Evolutionary conservation across 2,888 invertebrate species (phyloP).

Genomic region (Eristalis tenax): DNA sequence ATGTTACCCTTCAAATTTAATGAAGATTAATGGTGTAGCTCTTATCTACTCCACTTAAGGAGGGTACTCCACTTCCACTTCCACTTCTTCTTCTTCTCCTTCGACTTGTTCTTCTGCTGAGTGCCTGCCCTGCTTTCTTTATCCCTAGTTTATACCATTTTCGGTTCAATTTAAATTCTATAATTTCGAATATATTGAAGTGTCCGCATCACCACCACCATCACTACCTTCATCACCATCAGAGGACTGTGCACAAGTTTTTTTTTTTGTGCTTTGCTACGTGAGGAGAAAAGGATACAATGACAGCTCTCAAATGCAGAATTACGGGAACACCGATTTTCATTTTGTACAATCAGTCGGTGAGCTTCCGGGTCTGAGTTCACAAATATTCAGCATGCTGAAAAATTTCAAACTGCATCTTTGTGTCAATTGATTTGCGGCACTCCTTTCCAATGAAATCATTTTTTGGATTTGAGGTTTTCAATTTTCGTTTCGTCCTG

Average conservation of each 20-base stretch:
- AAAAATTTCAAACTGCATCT: slow-evolving; percentile 24
- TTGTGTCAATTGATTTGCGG: slow-evolving; percentile 30
- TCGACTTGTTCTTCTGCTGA: too few species aligned
- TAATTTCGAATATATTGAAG: slow-evolving; percentile 54
- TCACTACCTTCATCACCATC: too few species aligned
- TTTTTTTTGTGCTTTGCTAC: not conserved
- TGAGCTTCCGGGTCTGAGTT: not conserved
- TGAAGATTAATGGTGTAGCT: slow-evolving; percentile 73
- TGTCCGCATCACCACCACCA: slow-evolving; percentile 21
- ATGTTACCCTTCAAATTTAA: slow-evolving; percentile 68
- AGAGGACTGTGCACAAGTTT: too few species aligned
- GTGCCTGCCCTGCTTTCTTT: not conserved
- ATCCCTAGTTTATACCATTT: not conserved
- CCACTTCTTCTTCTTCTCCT: too few species aligned
- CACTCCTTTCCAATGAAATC: slow-evolving; percentile 41
- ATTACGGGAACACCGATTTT: not conserved
- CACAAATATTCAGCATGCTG: slow-evolving; percentile 2
- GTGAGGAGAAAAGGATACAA: slow-evolving; percentile 51
- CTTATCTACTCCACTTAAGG: slow-evolving; percentile 66
- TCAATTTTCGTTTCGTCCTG: slow-evolving; percentile 34
- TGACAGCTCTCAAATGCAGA: slow-evolving; percentile 32
- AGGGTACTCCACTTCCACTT: slow-evolving; percentile 22
- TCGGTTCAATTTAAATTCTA: slow-evolving; percentile 35
- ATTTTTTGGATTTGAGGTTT: slow-evolving; percentile 55
- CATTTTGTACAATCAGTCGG: not conserved